These are phyloP conservation scores for Neria commutata DNA, from an alignment of 2,888 invertebrate species.

Conservation along the genomic window DNA sequence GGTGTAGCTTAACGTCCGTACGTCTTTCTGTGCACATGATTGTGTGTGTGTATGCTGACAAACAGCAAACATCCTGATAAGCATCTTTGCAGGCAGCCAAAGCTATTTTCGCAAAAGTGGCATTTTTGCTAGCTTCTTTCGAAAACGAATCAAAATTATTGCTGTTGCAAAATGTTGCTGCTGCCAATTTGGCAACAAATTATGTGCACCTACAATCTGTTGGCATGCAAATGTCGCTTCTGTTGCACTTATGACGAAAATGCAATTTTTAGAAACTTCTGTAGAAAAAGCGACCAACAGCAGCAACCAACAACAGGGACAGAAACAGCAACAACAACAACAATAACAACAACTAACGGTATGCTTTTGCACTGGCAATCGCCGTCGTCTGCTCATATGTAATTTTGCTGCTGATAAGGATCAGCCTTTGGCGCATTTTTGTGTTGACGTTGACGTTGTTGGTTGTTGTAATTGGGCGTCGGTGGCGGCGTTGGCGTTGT, in stretches of 20 bases:
- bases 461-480: conserved; percentile 24
- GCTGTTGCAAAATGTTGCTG: background rate
- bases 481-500: conserved; percentile 25
- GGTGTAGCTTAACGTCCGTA: too few relatives aligned
- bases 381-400: conserved; percentile 54
- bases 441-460: background rate
- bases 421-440: conserved; percentile 42
- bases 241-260: too few relatives aligned
- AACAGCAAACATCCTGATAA: background rate
- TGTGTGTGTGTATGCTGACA: conserved; percentile 1
- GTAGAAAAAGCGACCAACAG: too few relatives aligned
- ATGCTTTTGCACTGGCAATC: conserved; percentile 36
- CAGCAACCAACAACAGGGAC: too few relatives aligned
- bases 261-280: too few relatives aligned
- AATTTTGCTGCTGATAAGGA: conserved; percentile 57
- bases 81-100: background rate
- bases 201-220: conserved; percentile 2
- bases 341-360: too few relatives aligned
- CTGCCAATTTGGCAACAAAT: conserved; percentile 1
- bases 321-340: conserved; percentile 22
- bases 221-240: background rate
- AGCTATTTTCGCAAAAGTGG: too few relatives aligned
- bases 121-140: too few relatives aligned
- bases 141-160: background rate
- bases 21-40: too few relatives aligned